Evolutionary conservation across 1,140 invertebrate species (phyloP).

Genomic region (Phenacoccus solenopsis): DNA sequence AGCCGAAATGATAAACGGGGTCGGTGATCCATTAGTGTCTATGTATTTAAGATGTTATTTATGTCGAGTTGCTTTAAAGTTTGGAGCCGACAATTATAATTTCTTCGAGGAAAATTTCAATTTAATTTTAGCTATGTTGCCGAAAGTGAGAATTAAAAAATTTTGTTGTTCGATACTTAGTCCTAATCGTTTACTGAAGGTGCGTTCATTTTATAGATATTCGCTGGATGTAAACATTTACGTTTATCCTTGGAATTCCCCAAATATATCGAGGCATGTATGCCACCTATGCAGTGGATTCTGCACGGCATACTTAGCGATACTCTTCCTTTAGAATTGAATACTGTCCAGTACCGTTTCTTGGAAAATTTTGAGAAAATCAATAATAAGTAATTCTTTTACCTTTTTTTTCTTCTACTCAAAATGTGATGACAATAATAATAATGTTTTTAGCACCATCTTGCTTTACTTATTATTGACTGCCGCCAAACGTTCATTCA

Average conservation of each 20-base stretch:
- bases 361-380: not conserved
- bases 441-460: not conserved
- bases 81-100: not conserved
- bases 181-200: not conserved
- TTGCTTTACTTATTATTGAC: not conserved
- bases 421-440: too few relatives aligned
- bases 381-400: not conserved
- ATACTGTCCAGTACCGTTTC: not conserved
- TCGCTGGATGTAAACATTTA: not conserved
- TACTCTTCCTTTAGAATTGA: not conserved
- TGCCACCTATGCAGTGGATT: not conserved
- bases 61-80: slow-evolving; percentile 52
- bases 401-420: too few relatives aligned
- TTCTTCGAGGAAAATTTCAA: not conserved
- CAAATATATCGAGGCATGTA: not conserved
- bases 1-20: slow-evolving; percentile 75
- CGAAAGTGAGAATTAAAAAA: too few relatives aligned
- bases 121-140: not conserved
- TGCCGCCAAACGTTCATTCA: not conserved
- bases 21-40: slow-evolving; percentile 85
- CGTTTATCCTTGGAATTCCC: not conserved
- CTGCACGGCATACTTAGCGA: not conserved
- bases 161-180: too few relatives aligned
- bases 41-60: slow-evolving; percentile 83
- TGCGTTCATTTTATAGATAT: not conserved